Conservation (phyloP, 2,113 vertebrate species). For the Aspidoscelis tigris region DNA sequence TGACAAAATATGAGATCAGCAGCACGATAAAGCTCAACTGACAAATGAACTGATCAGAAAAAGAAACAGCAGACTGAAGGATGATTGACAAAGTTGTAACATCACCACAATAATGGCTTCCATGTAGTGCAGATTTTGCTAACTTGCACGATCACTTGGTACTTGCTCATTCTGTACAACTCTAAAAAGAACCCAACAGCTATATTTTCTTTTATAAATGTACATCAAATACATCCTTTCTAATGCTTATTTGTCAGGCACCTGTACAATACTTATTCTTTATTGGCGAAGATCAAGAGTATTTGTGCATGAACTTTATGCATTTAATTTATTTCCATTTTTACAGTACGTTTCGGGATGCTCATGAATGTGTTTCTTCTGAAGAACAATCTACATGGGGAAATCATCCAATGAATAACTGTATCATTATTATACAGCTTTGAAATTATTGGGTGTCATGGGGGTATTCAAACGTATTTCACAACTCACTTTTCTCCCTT, state of each 20-base stretch:
- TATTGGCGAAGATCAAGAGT: background rate
- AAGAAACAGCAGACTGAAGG: background rate
- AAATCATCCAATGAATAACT: constrained; percentile 55
- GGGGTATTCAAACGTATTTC: constrained; percentile 46
- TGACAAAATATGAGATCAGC: too few species aligned
- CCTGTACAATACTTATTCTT: background rate
- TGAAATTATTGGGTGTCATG: constrained; percentile 52
- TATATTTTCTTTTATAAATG: background rate
- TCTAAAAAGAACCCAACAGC: background rate
- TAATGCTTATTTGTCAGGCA: background rate
- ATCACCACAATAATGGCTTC: background rate
- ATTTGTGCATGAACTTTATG: constrained; percentile 29
- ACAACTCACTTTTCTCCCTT: constrained; percentile 61
- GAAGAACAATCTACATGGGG: constrained; percentile 52
- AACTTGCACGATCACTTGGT: background rate
- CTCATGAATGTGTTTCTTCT: constrained; percentile 47
- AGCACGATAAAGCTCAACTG: too few species aligned
- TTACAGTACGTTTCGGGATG: constrained; percentile 37
- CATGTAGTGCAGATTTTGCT: background rate
- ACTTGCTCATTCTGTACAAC: background rate
- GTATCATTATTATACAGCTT: constrained; percentile 55
- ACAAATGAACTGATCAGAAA: background rate
- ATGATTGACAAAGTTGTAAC: background rate
- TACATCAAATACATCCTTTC: background rate
- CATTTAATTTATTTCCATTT: constrained; percentile 58